Base-by-base conservation (phyloP, 1,140 invertebrate species). In the Tribolium castaneum region DNA sequence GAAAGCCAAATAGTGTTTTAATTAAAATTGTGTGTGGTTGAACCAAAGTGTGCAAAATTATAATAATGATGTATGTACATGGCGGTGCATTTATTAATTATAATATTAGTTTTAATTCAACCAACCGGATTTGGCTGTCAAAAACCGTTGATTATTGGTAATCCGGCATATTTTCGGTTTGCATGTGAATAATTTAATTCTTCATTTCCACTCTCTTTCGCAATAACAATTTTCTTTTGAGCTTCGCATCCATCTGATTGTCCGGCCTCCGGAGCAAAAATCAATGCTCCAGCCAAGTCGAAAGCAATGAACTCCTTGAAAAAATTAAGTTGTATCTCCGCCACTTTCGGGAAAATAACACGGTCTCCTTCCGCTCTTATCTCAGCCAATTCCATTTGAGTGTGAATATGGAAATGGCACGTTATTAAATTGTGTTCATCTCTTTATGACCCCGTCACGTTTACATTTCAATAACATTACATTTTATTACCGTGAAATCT, bases 391-490 rank as follows among this genome's bases (percentile, higher is more conserved):
- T 45, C 39, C 39, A 45, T 45, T 45, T 45, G 9, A 52, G 12
- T 52, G 6, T 52, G 51, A 52, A 52, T 52, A 19, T 19, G 51
- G 14, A 50, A 50, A 50, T 14, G 49, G 49, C 49, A 14, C 49
- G 9, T 50, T 52, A 52, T 52, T 52, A 52, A 52, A n/a, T 52
- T 52, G 12, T 19, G 12, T 52, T 50, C 49, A 50, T 50, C 49
- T 14, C 13, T 50, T 52, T 52, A 52, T 19, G 51, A 52, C 51
- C 9, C 13, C 10, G 6, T 7, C 51, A 52, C 51, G 51, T 52
- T 52, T 14, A 52, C 51, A 52, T 52, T 52, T 52, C 51, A 52
- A 52, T 52, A 52, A n/a, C 51, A 52, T 52, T 16, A 13, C 14
- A 52, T 50, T 50, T 50, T 50, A 50, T 50, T 50, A 50, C 9